These are phyloP conservation scores for Parasteatoda lunata DNA, from an alignment of 2,888 invertebrate species.

Conservation along the genomic window DNA sequence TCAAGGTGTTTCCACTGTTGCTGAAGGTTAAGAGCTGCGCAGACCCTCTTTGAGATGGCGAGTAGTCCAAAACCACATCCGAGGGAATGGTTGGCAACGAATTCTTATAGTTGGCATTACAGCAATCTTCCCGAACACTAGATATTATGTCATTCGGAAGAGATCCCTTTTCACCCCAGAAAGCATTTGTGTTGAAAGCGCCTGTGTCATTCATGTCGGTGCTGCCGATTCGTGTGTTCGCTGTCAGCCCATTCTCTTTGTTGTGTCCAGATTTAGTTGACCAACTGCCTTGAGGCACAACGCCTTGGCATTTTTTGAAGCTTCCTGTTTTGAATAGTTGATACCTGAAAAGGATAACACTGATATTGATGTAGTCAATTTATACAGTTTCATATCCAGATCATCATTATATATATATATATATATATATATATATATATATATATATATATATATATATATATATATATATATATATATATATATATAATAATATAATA, in stretches of 20 bases:
- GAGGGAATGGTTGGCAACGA: constrained; percentile 24
- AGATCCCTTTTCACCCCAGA: constrained; percentile 52
- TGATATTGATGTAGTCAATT: no score
- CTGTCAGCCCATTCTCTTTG: constrained; percentile 63
- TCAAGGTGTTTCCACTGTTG: constrained; percentile 45
- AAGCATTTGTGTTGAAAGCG: constrained; percentile 47
- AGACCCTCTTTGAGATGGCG: constrained; percentile 26
- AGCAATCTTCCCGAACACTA: constrained; percentile 29
- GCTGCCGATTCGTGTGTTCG: constrained; percentile 57
- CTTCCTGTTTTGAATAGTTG: constrained; percentile 70
- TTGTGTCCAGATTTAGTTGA: constrained; percentile 60
- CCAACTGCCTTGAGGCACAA: constrained; percentile 64
- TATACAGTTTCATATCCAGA: no score
- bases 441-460: no score
- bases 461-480: no score
- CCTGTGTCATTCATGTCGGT: constrained; percentile 30
- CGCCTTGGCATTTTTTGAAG: constrained; percentile 63
- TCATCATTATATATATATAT: no score
- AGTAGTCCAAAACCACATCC: constrained; percentile 30
- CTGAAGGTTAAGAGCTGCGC: constrained; percentile 53
- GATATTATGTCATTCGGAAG: constrained; percentile 22
- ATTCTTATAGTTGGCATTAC: constrained; percentile 19
- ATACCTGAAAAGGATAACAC: constrained; percentile 38
- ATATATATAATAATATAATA: no score
- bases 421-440: no score